Conservation (phyloP, 2,888 invertebrate species). For the Crocallis elinguaria region DNA sequence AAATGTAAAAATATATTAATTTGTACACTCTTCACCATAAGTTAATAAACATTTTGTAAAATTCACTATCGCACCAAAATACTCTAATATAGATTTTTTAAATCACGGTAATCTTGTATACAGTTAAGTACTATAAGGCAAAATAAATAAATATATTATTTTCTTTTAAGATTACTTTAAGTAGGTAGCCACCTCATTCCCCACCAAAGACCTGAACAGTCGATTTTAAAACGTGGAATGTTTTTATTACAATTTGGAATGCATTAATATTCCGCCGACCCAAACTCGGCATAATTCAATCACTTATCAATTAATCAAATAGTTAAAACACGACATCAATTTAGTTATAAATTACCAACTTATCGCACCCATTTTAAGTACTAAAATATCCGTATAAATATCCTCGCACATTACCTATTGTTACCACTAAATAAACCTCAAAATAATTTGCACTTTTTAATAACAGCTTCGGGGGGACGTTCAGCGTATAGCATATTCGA, state of each 20-base stretch:
- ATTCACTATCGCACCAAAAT: slow-evolving; percentile 84
- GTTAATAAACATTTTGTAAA: slow-evolving; percentile 79
- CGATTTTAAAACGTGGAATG: slow-evolving; percentile 69
- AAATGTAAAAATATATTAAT: slow-evolving; percentile 85
- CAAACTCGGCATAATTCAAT: slow-evolving; percentile 37
- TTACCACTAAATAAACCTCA: slow-evolving; percentile 65
- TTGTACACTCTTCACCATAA: slow-evolving; percentile 79
- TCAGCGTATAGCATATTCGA: slow-evolving; percentile 76
- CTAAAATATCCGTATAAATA: slow-evolving; percentile 80
- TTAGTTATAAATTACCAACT: slow-evolving; percentile 51
- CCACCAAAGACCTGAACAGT: slow-evolving; percentile 64
- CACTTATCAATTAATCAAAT: slow-evolving; percentile 46
- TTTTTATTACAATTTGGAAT: slow-evolving; percentile 65
- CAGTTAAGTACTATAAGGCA: slow-evolving; percentile 70
- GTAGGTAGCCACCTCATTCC: slow-evolving; percentile 71
- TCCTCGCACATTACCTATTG: slow-evolving; percentile 61
- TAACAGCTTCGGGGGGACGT: slow-evolving; percentile 82
- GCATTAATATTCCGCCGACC: slow-evolving; percentile 49
- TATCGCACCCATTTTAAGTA: slow-evolving; percentile 68
- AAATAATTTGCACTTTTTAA: slow-evolving; percentile 79
- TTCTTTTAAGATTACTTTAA: slow-evolving; percentile 62
- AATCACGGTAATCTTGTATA: slow-evolving; percentile 66
- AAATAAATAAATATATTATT: slow-evolving; percentile 62
- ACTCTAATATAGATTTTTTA: slow-evolving; percentile 69
- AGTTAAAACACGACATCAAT: slow-evolving; percentile 44